phyloP scores from a whole-genome alignment of 2,888 invertebrate genomes.

The Pherbina coryleti region DNA sequence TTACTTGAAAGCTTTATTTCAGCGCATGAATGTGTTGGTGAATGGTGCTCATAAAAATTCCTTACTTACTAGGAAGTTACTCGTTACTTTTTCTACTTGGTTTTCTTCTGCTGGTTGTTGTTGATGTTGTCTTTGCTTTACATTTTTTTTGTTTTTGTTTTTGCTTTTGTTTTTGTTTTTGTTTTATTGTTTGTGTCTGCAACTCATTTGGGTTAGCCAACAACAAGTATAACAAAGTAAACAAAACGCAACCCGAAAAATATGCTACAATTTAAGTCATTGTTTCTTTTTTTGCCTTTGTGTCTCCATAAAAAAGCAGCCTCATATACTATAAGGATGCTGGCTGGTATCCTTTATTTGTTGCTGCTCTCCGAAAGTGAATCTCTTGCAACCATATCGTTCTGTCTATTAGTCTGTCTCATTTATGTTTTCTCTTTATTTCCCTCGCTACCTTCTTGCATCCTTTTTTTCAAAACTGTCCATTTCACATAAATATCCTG shows the following conservation, averaged over 20 bases:
- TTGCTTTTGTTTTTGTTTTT: background rate
- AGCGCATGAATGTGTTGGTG: slow-evolving; percentile 34
- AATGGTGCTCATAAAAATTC: slow-evolving; percentile 35
- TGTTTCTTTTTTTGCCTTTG: background rate
- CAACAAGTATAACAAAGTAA: background rate
- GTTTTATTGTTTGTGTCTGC: background rate
- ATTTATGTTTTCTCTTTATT: background rate
- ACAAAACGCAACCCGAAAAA: background rate
- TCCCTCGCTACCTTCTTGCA: background rate
- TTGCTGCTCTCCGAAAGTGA: too few relatives aligned
- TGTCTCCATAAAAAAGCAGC: background rate
- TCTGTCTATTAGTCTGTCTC: background rate
- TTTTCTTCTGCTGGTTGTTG: background rate
- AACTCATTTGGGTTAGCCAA: background rate
- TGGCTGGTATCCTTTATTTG: too few relatives aligned
- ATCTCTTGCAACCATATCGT: background rate
- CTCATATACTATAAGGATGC: too few relatives aligned
- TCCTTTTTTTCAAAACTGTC: background rate
- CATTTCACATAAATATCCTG: slow-evolving; percentile 39
- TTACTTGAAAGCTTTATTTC: slow-evolving; percentile 24
- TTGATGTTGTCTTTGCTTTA: background rate
- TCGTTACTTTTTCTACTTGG: background rate
- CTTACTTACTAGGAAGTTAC: background rate
- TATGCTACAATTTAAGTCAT: slow-evolving; percentile 16
- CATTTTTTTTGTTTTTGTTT: background rate